Conservation (phyloP, 2,797 vertebrate species). For the Pristis pectinata region DNA sequence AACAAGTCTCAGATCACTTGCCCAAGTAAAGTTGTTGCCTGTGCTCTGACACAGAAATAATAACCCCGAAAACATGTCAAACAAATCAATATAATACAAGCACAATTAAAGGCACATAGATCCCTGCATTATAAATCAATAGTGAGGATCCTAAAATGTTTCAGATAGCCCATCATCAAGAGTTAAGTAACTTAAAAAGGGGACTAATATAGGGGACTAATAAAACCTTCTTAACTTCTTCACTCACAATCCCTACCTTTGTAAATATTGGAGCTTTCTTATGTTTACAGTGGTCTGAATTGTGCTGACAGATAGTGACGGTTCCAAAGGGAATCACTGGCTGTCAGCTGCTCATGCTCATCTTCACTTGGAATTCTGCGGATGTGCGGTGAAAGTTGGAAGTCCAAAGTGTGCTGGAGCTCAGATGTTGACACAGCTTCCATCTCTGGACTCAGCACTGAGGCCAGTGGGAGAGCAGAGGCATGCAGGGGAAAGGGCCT, state of each 20-base stretch:
- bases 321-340: too few species aligned
- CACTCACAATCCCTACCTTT: not conserved
- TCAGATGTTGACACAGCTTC: too few species aligned
- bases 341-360: too few species aligned
- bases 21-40: not conserved
- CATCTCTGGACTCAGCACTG: too few species aligned
- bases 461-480: too few species aligned
- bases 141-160: not conserved
- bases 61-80: not conserved
- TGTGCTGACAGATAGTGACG: too few species aligned
- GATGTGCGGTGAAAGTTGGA: too few species aligned
- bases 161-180: not conserved
- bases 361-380: too few species aligned
- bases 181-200: not conserved
- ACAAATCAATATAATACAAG: slow-evolving; percentile 28
- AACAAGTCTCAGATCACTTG: not conserved
- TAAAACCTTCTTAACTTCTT: not conserved
- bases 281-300: too few species aligned
- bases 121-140: not conserved
- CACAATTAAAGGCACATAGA: not conserved
- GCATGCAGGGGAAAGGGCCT: too few species aligned
- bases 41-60: not conserved
- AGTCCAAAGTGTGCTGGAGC: too few species aligned
- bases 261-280: not conserved
- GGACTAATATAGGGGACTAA: not conserved